Conservation (phyloP, 2,113 vertebrate genomes). For the Vombatus ursinus region DNA sequence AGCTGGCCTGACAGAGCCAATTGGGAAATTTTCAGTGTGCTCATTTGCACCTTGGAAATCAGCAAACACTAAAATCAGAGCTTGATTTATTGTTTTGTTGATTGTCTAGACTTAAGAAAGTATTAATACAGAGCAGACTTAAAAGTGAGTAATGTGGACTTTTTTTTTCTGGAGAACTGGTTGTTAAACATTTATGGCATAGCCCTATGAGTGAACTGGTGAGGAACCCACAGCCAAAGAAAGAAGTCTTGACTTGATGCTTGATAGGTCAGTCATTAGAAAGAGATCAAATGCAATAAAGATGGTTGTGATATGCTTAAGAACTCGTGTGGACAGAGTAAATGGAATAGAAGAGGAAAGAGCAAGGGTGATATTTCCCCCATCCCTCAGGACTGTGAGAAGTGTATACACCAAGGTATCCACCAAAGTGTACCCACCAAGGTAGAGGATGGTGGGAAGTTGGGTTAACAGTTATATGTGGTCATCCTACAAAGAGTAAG, state of each 20-base stretch:
- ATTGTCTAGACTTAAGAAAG: too few species aligned
- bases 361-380: neutral
- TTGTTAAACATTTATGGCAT: too few species aligned
- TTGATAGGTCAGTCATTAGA: neutral
- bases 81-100: too few species aligned
- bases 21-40: too few species aligned
- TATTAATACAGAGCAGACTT: too few species aligned
- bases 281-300: neutral
- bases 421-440: too few species aligned
- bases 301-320: neutral
- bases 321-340: neutral
- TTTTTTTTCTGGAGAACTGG: too few species aligned
- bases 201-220: neutral
- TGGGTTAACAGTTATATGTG: neutral
- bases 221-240: neutral
- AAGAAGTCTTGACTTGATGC: neutral
- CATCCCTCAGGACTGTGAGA: too few species aligned
- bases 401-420: neutral
- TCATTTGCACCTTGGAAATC: too few species aligned
- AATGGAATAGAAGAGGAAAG: neutral
- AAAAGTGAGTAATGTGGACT: too few species aligned
- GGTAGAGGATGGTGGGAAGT: neutral
- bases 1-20: too few species aligned
- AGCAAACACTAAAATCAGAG: too few species aligned
- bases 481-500: neutral